These are phyloP conservation scores for Erythrolamprus reginae DNA, from an alignment of 2,113 vertebrate genomes.

Conservation along the genomic window DNA sequence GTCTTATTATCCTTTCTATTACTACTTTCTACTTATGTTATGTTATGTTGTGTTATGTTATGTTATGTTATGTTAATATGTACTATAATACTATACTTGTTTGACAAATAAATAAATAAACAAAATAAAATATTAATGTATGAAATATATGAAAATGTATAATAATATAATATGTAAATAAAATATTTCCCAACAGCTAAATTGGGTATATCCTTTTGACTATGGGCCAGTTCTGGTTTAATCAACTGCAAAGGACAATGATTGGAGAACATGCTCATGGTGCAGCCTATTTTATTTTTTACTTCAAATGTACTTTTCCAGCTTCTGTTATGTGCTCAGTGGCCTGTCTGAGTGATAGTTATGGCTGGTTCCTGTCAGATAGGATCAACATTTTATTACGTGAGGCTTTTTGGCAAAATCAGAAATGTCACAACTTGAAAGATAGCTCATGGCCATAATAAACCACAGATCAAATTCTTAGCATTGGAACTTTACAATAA, in stretches of 20 bases:
- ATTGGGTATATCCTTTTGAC: neutral
- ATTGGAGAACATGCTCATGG: neutral
- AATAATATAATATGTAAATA: neutral
- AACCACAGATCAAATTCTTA: neutral
- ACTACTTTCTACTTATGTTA: too few species aligned
- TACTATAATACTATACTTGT: too few species aligned
- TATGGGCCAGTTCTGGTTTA: neutral
- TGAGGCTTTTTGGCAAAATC: neutral
- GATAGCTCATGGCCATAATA: neutral
- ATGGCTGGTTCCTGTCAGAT: neutral
- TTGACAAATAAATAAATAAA: too few species aligned
- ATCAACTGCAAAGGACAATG: neutral
- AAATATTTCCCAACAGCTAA: neutral
- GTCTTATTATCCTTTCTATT: too few species aligned
- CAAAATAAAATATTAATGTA: too few species aligned
- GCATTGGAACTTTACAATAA: neutral
- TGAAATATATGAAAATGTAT: too few species aligned
- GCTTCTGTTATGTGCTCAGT: neutral
- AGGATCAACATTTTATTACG: neutral
- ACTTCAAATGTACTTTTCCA: neutral
- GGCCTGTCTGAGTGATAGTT: neutral
- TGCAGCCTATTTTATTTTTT: neutral
- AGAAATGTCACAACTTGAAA: neutral
- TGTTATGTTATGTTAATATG: too few species aligned
- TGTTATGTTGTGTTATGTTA: too few species aligned